Base-by-base conservation (phyloP, 37 sponge, comb jelly and placozoan species). In the Tethya wilhelma region DNA sequence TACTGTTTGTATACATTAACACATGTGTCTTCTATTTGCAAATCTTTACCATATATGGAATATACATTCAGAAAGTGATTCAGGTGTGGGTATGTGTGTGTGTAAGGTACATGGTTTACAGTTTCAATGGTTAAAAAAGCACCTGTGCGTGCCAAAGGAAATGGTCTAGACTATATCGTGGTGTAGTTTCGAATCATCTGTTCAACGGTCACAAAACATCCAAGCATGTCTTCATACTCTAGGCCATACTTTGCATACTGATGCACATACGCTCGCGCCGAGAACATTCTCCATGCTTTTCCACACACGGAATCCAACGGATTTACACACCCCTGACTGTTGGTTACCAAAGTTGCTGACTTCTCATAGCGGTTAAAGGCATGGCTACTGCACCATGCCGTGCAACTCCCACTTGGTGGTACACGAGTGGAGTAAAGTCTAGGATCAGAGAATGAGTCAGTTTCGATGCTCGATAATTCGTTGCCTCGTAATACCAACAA, bases 241-340 rank as follows among this genome's bases (percentile, higher is more conserved):
- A 96, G 45, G 29, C 96, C 96, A 81, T 89, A 77, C 41, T 69
- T 59, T 14, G 45, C 17, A 68, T 93, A 96, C 63, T 93, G 96
- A 56, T 96, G 89, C 12, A 96, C 68, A 60, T 90, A 96, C 5
- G 96, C 93, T 38, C 76, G 72, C 17, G 90, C 59, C 33, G 78
- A 49, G 80, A 70, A 93, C 88, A 93, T 93, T 17, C 68, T 77
- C 93, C 93, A 96, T 19, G 82, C 90, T 23, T 84, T 86, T n/a
- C 49, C 34, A 63, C 77, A 75, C 20, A 90, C 68, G 4, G 49
- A 20, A 23, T 87, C 74, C 66, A 96, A 49, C 0, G 89, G 87
- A 4, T 31, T 36, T 3, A 96, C 70, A 53, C 87, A 74, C 28
- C 78, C 58, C 67, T 87, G 85, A 45, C 88, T 87, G 56, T 96